These are phyloP conservation scores for Cephus pulcher DNA, from an alignment of 2,888 invertebrate genomes.

Conservation along the genomic window DNA sequence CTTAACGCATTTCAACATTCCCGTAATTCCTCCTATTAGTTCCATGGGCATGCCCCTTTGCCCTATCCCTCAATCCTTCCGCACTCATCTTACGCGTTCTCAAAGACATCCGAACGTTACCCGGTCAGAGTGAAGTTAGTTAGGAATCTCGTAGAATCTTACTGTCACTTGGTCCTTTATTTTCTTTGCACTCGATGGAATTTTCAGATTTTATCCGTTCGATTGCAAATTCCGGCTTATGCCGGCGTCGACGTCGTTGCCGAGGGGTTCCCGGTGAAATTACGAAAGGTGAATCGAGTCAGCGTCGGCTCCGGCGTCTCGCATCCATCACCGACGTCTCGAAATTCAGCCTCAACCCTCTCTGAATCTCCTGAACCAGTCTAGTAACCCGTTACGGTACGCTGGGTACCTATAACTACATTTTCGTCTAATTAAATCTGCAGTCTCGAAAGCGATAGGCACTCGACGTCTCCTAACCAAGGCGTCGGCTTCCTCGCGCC, in stretches of 20 bases:
- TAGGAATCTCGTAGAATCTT: neutral
- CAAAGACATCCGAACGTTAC: neutral
- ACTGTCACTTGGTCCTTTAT: neutral
- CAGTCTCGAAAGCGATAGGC: constrained; percentile 24
- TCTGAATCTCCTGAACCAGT: neutral
- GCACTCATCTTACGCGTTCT: neutral
- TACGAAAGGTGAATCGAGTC: neutral
- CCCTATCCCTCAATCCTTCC: neutral
- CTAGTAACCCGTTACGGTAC: neutral
- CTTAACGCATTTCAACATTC: neutral
- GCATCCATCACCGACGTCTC: constrained; percentile 6
- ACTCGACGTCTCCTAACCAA: constrained; percentile 14
- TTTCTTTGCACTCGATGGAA: neutral
- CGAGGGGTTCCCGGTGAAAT: neutral
- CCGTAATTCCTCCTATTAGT: neutral
- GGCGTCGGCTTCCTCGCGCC: constrained; percentile 9
- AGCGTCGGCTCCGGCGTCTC: neutral
- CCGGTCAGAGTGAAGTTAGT: neutral
- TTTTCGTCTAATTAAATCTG: constrained; percentile 36
- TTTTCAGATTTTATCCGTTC: neutral
- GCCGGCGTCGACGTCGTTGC: neutral
- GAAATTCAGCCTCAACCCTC: neutral
- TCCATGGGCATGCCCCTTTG: neutral
- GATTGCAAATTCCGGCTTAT: neutral
- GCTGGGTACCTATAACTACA: constrained; percentile 12